phyloP scores from a whole-genome alignment of 1,140 invertebrate genomes.

The Andrena cerasifolii region DNA sequence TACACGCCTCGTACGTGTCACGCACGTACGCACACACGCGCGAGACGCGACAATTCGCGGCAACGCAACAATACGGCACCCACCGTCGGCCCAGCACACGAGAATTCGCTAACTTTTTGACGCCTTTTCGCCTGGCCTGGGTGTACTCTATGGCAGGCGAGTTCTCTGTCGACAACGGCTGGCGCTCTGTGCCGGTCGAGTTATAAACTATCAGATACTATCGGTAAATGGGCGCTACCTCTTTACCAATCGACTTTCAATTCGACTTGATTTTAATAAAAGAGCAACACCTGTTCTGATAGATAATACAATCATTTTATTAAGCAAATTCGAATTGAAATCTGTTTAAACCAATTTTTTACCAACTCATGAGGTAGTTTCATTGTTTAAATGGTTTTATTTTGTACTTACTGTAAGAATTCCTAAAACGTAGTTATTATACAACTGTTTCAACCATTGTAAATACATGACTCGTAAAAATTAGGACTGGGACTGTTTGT shows the following conservation, averaged over 20 bases:
- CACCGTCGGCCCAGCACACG: slow-evolving; percentile 47
- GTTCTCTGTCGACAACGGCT: slow-evolving; percentile 40
- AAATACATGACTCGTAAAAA: too few relatives aligned
- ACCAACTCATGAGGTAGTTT: too few relatives aligned
- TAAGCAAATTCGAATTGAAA: too few relatives aligned
- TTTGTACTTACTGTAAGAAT: too few relatives aligned
- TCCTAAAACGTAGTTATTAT: too few relatives aligned
- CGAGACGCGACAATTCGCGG: slow-evolving; percentile 53
- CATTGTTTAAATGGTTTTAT: too few relatives aligned
- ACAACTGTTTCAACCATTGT: too few relatives aligned
- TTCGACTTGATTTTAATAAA: too few relatives aligned
- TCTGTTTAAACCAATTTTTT: too few relatives aligned
- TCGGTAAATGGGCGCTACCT: slow-evolving; percentile 23
- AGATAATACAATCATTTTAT: too few relatives aligned
- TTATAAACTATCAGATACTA: slow-evolving; percentile 36
- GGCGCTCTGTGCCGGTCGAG: slow-evolving; percentile 40
- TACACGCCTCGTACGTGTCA: slow-evolving; percentile 73
- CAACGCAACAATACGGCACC: slow-evolving; percentile 56
- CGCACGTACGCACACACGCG: slow-evolving; percentile 63
- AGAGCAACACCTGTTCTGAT: too few relatives aligned
- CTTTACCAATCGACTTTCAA: slow-evolving; percentile 17
- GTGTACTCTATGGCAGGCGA: slow-evolving; percentile 41
- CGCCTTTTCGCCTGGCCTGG: slow-evolving; percentile 55
- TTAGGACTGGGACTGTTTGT: too few relatives aligned
- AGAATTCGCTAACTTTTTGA: slow-evolving; percentile 65